Base-by-base conservation (phyloP, 2,888 invertebrate genomes). In the Hydrotaea cyrtoneurina region DNA sequence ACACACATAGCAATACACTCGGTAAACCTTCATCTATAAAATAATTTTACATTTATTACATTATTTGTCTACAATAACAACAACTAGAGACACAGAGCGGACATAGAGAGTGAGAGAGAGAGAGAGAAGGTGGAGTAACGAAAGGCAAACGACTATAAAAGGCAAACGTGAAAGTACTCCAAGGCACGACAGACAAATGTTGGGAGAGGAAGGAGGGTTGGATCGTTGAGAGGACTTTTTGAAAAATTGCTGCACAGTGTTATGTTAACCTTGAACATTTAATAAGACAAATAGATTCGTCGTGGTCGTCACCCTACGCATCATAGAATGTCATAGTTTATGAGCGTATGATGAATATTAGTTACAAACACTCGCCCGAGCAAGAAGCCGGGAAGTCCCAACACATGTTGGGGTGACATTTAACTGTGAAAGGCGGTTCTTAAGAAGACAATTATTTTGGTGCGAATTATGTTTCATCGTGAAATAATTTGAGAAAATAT, bases 201-300 rank as follows among this genome's bases (percentile, higher is more conserved):
- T 19, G 21, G 36, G 64, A n/a, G 10, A 50, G 15, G 43, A 43
- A 43, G n/a, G n/a, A n/a, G 31, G 3, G 31, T 31, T 31, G 31
- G 7, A 7, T n/a, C 50, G 5, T 50, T 50, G 50, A n/a, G 13
- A n/a, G n/a, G 50, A n/a, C n/a, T 50, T 36, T 64, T 64, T 31
- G 64, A 66, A 43, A 66, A 66, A 66, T 43, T 66, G 39, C 19
- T 43, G 66, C 66, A 39, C 39, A 66, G 39, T 66, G 39, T 66
- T 23, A 46, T 23, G 11, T 13, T 59, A 82, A 78, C 82, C 82
- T 82, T 82, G 82, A 82, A 82, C 73, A 69, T 78, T 77, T 78
- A 82, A 82, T 82, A 82, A 74, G 77, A 82, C 82, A 74, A 55
- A 76, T 82, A 69, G 66, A 66, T 39, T 19, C 23, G 69, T 23